Evolutionary conservation across 2,797 vertebrate genomes (phyloP).

Genomic region (Nothura maculosa): DNA sequence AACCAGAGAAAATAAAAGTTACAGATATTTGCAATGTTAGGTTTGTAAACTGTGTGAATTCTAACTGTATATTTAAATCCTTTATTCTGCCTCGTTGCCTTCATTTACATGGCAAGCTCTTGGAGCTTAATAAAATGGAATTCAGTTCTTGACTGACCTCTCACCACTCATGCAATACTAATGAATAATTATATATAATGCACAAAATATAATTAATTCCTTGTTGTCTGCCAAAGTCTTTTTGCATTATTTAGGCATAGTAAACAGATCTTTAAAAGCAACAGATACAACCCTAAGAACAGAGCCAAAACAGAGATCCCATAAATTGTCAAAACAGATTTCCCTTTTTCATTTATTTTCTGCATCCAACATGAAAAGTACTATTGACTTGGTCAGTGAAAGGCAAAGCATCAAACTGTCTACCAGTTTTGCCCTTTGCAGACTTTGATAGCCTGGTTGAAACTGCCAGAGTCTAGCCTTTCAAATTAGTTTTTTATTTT

Average conservation of each 20-base stretch:
- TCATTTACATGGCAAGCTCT: slow-evolving; percentile 27
- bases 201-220: slow-evolving; percentile 46
- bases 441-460: not conserved
- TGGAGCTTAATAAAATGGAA: slow-evolving; percentile 21
- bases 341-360: not conserved
- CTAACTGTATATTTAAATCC: slow-evolving; percentile 30
- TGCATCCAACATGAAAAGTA: not conserved
- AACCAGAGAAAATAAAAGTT: not conserved
- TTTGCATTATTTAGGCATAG: slow-evolving; percentile 19
- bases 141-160: slow-evolving; percentile 58
- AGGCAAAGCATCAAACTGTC: not conserved
- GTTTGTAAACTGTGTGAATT: slow-evolving; percentile 48
- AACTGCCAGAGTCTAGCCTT: not conserved
- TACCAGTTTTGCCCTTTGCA: not conserved
- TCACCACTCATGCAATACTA: slow-evolving; percentile 32
- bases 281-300: not conserved
- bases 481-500: not conserved
- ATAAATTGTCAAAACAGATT: not conserved
- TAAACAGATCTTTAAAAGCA: not conserved
- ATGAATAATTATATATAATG: slow-evolving; percentile 16
- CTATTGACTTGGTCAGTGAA: not conserved
- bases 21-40: not conserved
- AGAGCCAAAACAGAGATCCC: not conserved
- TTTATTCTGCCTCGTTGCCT: slow-evolving; percentile 22
- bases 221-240: not conserved